Base-by-base conservation (phyloP, 2,797 vertebrate species). In the Scleropages formosus region DNA sequence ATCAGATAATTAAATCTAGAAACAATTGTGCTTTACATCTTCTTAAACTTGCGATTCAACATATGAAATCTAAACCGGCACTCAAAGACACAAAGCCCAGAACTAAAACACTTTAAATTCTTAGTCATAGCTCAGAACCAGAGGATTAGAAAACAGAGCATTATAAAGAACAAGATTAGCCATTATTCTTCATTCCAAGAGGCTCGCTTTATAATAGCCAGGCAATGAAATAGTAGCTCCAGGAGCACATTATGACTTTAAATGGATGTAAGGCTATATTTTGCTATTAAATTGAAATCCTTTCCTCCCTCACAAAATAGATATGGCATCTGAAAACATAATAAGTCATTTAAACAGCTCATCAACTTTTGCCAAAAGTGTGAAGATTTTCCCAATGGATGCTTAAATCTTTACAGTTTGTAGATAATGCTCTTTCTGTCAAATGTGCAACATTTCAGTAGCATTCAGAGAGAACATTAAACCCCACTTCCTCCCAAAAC, bases 1-100 rank as follows among this genome's bases (percentile, higher is more conserved):
- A 92, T 92, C 92, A 92, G 85, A 92, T 90, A 92, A 92, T 92
- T 89, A 82, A 89, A 93, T 92, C 91, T 87, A 79, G 44, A 84
- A 87, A 89, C 87, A 88, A 88, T 87, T 83, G 87, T 76, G 78
- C 82, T 80, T 83, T 82, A 80, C 82, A 73, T 86, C 85, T 80
- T 80, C 85, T 87, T 79, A 84, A 85, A 84, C 84, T 85, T 84
- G 68, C 3, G 77, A 83, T 84, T 83, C 73, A 80, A 88, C 87
- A 85, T 84, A 79, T 82, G 84, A 85, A 90, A 87, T 85, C 46
- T 79, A 88, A 87, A 85, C 85, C 79, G 74, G 78, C 83, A 80
- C 81, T 86, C 80, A 0, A 58, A 73, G 76, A 24, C 79, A 82
- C 78, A 80, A 87, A 82, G 84, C 60, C 49, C 56, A 67, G 74